Conservation (phyloP, 2,888 invertebrate species). For the Pristionchus exspectatus region DNA sequence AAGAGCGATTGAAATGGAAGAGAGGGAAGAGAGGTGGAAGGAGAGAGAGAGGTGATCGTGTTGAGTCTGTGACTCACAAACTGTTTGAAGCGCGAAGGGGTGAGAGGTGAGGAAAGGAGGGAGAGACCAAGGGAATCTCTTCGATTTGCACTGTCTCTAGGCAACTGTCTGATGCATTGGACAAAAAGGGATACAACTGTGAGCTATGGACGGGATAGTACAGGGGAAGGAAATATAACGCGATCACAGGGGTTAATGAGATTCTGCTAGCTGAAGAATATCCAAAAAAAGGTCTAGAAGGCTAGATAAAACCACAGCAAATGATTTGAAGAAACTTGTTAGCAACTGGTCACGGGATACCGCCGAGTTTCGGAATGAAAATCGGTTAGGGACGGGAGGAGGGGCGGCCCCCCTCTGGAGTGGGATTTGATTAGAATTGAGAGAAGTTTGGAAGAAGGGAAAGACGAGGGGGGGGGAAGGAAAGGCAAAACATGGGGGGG, state of each 20-base stretch:
- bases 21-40: background rate
- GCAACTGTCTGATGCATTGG: no score
- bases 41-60: conserved; percentile 5
- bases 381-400: background rate
- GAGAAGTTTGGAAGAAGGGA: conserved; percentile 40
- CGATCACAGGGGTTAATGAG: background rate
- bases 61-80: background rate
- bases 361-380: background rate
- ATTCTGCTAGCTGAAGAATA: no score
- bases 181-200: no score
- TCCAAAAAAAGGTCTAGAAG: no score
- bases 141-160: no score
- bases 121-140: background rate
- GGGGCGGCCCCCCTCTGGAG: background rate
- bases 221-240: background rate
- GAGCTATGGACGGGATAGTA: background rate
- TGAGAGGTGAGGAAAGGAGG: background rate
- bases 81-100: conserved; percentile 32
- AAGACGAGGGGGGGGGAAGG: no score
- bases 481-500: conserved; percentile 26
- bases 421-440: conserved; percentile 55
- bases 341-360: background rate
- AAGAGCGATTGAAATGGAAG: background rate
- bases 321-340: background rate
- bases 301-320: background rate